Evolutionary conservation across 2,888 invertebrate genomes (phyloP).

Genomic region (Lapara coniferarum): DNA sequence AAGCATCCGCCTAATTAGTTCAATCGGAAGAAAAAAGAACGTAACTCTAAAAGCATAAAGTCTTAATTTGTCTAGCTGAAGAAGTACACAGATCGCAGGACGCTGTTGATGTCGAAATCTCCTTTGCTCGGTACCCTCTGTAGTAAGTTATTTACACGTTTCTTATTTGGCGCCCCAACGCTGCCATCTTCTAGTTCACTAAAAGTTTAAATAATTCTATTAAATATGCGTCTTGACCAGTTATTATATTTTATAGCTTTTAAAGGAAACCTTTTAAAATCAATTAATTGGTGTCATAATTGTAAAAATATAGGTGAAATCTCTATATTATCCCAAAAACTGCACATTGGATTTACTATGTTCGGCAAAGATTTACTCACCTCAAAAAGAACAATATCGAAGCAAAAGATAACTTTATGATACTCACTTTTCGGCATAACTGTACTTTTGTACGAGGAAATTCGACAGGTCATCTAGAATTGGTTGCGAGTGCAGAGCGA

Average conservation of each 20-base stretch:
- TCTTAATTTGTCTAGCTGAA: constrained; percentile 86
- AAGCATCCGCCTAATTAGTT: constrained; percentile 28
- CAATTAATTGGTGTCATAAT: background rate
- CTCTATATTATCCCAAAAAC: too few species aligned
- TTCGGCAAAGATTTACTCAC: background rate
- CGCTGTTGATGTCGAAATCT: constrained; percentile 88
- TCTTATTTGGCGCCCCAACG: constrained; percentile 82
- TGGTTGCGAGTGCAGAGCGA: constrained; percentile 96
- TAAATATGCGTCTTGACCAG: too few species aligned
- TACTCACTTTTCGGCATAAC: constrained; percentile 80
- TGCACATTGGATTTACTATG: too few species aligned
- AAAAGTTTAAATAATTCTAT: constrained; percentile 37
- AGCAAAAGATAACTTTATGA: background rate
- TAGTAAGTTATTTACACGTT: constrained; percentile 85
- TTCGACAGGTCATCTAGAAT: constrained; percentile 94
- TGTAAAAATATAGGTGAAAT: too few species aligned
- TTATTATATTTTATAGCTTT: too few species aligned
- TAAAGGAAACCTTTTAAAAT: too few species aligned
- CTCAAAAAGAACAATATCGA: background rate
- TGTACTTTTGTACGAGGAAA: constrained; percentile 87
- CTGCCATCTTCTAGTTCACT: constrained; percentile 78
- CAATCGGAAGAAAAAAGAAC: constrained; percentile 11
- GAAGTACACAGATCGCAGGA: constrained; percentile 92
- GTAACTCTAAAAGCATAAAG: background rate
- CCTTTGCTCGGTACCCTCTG: constrained; percentile 88